Evolutionary conservation across 2,797 vertebrate species (phyloP).

Genomic region (Buceros bicornis): DNA sequence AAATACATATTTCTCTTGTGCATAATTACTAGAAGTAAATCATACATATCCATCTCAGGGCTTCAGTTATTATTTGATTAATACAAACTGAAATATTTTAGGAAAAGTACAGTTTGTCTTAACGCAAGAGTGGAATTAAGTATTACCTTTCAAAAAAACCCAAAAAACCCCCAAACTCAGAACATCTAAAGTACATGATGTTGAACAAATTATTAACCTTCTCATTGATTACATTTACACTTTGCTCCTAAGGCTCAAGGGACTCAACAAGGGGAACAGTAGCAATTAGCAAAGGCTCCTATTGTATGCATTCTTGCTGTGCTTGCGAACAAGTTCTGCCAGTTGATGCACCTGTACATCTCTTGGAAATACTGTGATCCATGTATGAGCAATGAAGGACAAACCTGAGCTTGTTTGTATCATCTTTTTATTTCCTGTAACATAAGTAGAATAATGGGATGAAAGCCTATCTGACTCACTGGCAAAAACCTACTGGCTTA

Average conservation of each 20-base stretch:
- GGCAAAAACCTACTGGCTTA: not conserved
- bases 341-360: not conserved
- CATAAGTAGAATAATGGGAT: not conserved
- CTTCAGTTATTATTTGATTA: not conserved
- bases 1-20: not conserved
- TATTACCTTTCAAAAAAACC: not conserved
- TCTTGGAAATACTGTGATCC: not conserved
- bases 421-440: not conserved
- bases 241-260: not conserved
- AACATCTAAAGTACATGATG: not conserved
- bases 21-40: conserved; percentile 26
- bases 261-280: not conserved
- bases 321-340: not conserved
- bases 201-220: not conserved
- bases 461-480: not conserved
- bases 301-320: not conserved
- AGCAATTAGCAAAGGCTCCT: not conserved
- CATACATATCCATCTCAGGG: not conserved
- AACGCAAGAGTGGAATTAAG: not conserved
- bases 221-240: not conserved
- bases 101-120: not conserved
- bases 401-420: not conserved
- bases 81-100: not conserved
- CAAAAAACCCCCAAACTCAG: not conserved
- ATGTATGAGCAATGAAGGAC: not conserved